A percentile compares a stretch with the other conserved stretches of the same genome.
phyloP scores from a whole-genome alignment of 2,888 invertebrate genomes.

The Drosophila parthenogenetica region DNA sequence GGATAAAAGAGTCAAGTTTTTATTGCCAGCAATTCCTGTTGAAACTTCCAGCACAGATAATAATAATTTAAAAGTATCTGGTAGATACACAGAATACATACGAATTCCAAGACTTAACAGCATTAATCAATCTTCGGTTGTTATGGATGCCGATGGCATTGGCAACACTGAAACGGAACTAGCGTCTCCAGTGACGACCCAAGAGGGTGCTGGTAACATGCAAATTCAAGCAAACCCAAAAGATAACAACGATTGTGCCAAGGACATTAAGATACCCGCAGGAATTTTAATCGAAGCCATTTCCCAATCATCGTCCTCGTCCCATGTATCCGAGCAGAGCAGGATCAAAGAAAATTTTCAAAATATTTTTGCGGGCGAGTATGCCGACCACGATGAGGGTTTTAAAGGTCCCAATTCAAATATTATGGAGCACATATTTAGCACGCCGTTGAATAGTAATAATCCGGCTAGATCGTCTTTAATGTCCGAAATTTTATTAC shows the following conservation, averaged over 20 bases:
- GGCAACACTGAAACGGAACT: neutral
- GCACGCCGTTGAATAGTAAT: conserved; percentile 25
- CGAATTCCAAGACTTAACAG: neutral
- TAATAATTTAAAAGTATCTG: neutral
- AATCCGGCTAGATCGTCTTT: conserved; percentile 30
- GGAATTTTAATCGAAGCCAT: conserved; percentile 15
- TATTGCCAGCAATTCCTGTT: neutral
- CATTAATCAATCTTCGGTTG: neutral
- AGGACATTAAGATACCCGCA: conserved; percentile 5
- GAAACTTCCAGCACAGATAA: neutral
- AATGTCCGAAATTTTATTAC: conserved; percentile 64
- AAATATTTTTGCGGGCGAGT: conserved; percentile 18
- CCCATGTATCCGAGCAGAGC: conserved; percentile 23
- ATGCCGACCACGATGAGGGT: neutral
- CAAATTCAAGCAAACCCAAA: conserved; percentile 3
- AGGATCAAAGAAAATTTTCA: conserved; percentile 19
- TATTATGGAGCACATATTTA: conserved; percentile 54
- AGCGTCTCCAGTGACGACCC: neutral
- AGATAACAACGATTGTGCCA: neutral
- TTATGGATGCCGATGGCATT: conserved; percentile 23
- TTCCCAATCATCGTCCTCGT: conserved; percentile 19
- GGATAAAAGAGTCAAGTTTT: neutral
- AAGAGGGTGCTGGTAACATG: neutral
- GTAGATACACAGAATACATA: neutral
- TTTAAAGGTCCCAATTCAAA: conserved; percentile 23